A percentile compares a stretch with the other conserved stretches of the same genome.
Conservation (phyloP, 2,797 vertebrate species). For the Galaxias olidus region DNA sequence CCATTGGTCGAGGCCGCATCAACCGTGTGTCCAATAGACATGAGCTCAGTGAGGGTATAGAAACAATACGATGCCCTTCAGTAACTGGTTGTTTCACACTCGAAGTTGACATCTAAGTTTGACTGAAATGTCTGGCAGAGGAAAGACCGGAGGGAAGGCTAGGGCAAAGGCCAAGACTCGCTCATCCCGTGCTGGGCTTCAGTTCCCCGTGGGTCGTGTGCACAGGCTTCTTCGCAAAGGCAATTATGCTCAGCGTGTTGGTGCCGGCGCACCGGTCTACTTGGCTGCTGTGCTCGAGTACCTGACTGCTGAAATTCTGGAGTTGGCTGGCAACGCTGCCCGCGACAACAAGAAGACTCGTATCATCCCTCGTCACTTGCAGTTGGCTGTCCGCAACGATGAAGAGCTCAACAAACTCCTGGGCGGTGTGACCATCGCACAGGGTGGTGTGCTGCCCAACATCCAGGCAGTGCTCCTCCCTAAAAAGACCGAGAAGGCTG, state of each 20-base stretch:
- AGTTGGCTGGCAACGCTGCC: slow-evolving; percentile 76
- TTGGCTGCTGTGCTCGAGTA: slow-evolving; percentile 77
- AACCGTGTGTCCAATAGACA: too few species aligned
- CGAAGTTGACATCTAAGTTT: too few species aligned
- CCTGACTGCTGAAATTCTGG: slow-evolving; percentile 72
- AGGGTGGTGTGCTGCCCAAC: slow-evolving; percentile 74
- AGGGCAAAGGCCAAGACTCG: slow-evolving; percentile 18
- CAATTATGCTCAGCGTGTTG: slow-evolving; percentile 33
- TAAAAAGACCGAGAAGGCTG: too few species aligned
- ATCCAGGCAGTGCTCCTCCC: slow-evolving; percentile 71
- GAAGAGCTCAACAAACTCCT: slow-evolving; percentile 74
- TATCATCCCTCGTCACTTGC: slow-evolving; percentile 79
- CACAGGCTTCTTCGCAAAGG: slow-evolving; percentile 73
- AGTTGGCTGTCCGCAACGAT: slow-evolving; percentile 77
- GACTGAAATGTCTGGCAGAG: too few species aligned
- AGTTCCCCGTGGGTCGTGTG: slow-evolving; percentile 74
- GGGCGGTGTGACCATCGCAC: slow-evolving; percentile 73
- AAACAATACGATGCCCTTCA: too few species aligned
- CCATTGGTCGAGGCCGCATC: too few species aligned
- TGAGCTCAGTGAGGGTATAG: too few species aligned
- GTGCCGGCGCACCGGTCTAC: slow-evolving; percentile 67
- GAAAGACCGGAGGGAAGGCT: too few species aligned
- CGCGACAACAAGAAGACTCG: slow-evolving; percentile 78
- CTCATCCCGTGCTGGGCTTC: slow-evolving; percentile 69
- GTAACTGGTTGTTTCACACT: too few species aligned